A percentile compares a stretch with the other conserved stretches of the same genome.
phyloP scores from a whole-genome alignment of 2,888 invertebrate genomes.

The Agonopterix subpropinquella region DNA sequence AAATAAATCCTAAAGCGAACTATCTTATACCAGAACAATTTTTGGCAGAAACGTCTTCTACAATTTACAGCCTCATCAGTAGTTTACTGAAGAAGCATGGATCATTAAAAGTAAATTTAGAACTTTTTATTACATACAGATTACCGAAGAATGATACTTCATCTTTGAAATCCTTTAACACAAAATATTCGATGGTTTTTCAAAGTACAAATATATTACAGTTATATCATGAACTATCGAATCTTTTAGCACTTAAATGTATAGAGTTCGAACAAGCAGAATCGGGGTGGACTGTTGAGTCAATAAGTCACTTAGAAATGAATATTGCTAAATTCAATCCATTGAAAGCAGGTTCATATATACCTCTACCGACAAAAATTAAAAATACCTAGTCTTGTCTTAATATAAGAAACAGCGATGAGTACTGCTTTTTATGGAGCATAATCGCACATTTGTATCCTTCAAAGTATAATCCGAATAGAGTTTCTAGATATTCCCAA shows the following conservation, averaged over 20 bases:
- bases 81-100: not conserved
- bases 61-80: not conserved
- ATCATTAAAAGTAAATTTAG: conserved; percentile 2
- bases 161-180: conserved; percentile 2
- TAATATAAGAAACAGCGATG: conserved; percentile 7
- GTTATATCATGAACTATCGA: not conserved
- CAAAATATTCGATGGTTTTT: not conserved
- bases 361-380: conserved; percentile 5
- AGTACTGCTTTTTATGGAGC: conserved; percentile 10
- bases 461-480: not conserved
- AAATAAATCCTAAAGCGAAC: not conserved
- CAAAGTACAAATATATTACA: not conserved
- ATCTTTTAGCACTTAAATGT: not conserved
- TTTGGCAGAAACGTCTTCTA: not conserved
- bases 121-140: conserved; percentile 1
- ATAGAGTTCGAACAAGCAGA: conserved; percentile 2
- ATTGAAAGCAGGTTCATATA: conserved; percentile 7
- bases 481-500: no score
- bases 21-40: conserved; percentile 1
- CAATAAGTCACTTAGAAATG: conserved; percentile 5
- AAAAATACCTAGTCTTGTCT: conserved; percentile 3
- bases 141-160: conserved; percentile 1
- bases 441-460: conserved; percentile 10
- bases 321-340: conserved; percentile 11
- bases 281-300: conserved; percentile 9